phyloP scores from a whole-genome alignment of 2,797 vertebrate genomes.

The Acanthurus lineatus region DNA sequence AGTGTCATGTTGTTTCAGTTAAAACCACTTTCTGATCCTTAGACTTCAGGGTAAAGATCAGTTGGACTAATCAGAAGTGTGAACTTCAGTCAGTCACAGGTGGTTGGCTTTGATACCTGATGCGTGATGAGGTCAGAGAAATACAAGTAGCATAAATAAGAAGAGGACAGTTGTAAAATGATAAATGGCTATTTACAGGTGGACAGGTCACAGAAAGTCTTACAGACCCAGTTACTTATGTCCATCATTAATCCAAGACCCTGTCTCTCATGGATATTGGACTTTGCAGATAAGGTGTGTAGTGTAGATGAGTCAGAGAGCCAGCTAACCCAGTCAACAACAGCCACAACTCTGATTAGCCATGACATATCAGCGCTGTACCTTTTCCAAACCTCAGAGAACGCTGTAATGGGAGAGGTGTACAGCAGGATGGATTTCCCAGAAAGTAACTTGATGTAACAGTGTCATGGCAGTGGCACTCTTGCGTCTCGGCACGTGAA shows the following conservation, averaged over 20 bases:
- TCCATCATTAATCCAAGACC: constrained; percentile 24
- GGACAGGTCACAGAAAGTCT: not conserved
- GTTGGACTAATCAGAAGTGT: constrained; percentile 60
- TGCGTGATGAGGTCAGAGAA: constrained; percentile 35
- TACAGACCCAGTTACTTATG: not conserved
- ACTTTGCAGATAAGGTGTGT: constrained; percentile 36
- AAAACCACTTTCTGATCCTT: constrained; percentile 23
- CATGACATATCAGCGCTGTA: constrained; percentile 23
- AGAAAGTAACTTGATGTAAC: constrained; percentile 45
- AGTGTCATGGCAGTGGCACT: constrained; percentile 11
- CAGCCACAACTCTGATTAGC: constrained; percentile 25
- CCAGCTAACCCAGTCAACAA: constrained; percentile 4
- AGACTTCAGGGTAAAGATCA: constrained; percentile 58
- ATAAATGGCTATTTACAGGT: constrained; percentile 7
- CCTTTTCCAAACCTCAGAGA: constrained; percentile 26
- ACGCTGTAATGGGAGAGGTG: constrained; percentile 35
- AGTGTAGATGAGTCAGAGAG: not conserved
- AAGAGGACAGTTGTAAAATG: constrained; percentile 5
- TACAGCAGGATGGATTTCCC: constrained; percentile 26
- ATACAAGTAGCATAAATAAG: constrained; percentile 39
- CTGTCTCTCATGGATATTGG: constrained; percentile 48
- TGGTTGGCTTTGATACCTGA: constrained; percentile 19
- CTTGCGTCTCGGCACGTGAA: constrained; percentile 31
- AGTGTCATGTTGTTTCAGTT: constrained; percentile 27
- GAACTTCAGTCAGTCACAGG: constrained; percentile 61